Base-by-base conservation (phyloP, 2,888 invertebrate genomes). In the Orthosia gothica region DNA sequence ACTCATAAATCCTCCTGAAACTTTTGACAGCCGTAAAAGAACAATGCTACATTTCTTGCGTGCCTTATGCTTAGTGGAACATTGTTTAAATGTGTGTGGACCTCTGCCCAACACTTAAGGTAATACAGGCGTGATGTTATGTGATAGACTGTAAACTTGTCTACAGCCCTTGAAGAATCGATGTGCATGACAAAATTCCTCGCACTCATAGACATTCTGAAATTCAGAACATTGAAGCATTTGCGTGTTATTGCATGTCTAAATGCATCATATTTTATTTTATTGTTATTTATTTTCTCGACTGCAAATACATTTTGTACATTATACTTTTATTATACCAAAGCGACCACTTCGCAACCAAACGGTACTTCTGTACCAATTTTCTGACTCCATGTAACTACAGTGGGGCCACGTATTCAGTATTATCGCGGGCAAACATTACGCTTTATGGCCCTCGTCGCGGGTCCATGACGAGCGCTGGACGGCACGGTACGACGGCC, bases 381-480 rank as follows among this genome's bases (percentile, higher is more conserved):
- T 58, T 62, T 5, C 18, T 16, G 57, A 11, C 15, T 50, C 11
- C 57, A 47, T 57, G 26, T 59, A 58, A 66, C 63, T 76, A 74
- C 65, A 84, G 65, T 74, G 61, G 54, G 47, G 70, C 76, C 58
- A 80, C 84, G 76, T 73, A 77, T 83, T 72, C 76, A 74, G 85
- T 81, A 87, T 85, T 87, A 83, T 85, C 85, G 73, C 80, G 83
- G 63, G 61, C 62, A 45, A 75, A 85, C 76, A 87, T 86, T 86
- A 87, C 73, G 68, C 70, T 86, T 87, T 85, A 86, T 85, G 75
- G 67, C 63, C 62, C 74, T 83, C 74, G 74, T 68, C 83, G 74
- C 64, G 69, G 74, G 79, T 83, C 74, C 77, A 83, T 74, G 77
- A 74, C 76, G 81, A 73, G 68, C 86, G 63, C 69, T 79, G 82